These are phyloP conservation scores for Conger conger DNA, from an alignment of 2,113 vertebrate species.

Conservation along the genomic window DNA sequence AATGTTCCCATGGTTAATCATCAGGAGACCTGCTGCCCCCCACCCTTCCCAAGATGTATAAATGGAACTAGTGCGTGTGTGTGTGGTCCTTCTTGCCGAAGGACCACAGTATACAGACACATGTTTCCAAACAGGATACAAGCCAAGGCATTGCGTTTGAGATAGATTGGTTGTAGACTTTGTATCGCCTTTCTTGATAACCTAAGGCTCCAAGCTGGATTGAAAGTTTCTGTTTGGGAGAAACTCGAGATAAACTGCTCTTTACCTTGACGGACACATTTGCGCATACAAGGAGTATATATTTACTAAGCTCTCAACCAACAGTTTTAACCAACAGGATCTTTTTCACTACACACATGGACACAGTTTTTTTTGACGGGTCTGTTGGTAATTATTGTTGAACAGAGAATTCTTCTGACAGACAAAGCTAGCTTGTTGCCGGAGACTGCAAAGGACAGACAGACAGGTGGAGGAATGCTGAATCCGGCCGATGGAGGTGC, in stretches of 20 bases:
- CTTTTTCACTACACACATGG: background rate
- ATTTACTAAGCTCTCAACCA: background rate
- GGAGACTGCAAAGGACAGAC: background rate
- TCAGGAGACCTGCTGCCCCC: background rate
- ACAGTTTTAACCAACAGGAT: background rate
- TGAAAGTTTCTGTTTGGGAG: background rate
- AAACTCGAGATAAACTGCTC: background rate
- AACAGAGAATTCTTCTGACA: background rate
- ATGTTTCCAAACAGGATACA: background rate
- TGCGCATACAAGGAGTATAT: background rate
- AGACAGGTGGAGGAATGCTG: background rate
- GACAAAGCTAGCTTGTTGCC: background rate
- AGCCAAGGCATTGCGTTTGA: background rate
- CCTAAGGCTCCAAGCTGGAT: background rate
- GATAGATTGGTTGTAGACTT: background rate
- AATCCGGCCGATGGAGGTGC: constrained; percentile 44
- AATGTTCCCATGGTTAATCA: constrained; percentile 29
- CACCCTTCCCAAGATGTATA: constrained; percentile 5
- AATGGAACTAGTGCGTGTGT: background rate
- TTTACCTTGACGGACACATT: background rate
- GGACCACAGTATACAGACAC: background rate
- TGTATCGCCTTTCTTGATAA: constrained; percentile 4
- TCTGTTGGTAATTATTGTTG: background rate
- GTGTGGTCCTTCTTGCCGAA: background rate
- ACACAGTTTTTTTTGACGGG: background rate